Base-by-base conservation (phyloP, 2,113 vertebrate genomes). In the Tretioscincus oriximinensis region DNA sequence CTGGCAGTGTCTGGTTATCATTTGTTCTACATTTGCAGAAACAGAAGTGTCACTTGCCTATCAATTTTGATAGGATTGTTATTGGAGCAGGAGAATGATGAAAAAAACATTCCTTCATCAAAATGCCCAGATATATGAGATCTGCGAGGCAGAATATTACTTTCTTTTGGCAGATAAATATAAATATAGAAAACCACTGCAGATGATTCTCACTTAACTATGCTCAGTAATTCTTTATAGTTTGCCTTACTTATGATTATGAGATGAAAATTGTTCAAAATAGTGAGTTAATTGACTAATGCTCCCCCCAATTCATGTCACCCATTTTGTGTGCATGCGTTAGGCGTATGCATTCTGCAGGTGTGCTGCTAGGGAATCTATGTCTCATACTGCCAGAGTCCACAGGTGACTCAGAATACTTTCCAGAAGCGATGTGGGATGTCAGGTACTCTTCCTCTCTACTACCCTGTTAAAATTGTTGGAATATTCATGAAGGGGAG, bases 401-500 rank as follows among this genome's bases (percentile, higher is more conserved):
- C 69, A 90, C 82, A 92, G 83, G 85, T 89, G 84, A 67, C 29
- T 79, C 28, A 81, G 85, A 86, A 80, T 87, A 28, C 21, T 71
- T 78, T 90, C 61, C 83, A 83, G 80, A 83, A 78, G 80, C 18
- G 86, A 84, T 77, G 21, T 21, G 83, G 45, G 35, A 51, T 89
- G 79, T 91, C 90, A 88, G 70, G 28, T 2, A 29, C 65, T 66
- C 28, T 65, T 28, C 28, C 65, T 29, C n/a, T 90, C 92, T 92
- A 31, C 68, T 90, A 90, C 87, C 93, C 91, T 94, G 93, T 93
- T 94, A 88, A 93, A 93, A 90, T 87, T 94, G 85, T 70, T 96
- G 94, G 93, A 96, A 97, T 97, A 97, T 97, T 97, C 92, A 96
- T 94, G 92, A 96, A 93, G 88, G n/a, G n/a, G 90, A 87, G 92